These are phyloP conservation scores for Julus scandinavius DNA, from an alignment of 2,888 invertebrate species.

Conservation along the genomic window DNA sequence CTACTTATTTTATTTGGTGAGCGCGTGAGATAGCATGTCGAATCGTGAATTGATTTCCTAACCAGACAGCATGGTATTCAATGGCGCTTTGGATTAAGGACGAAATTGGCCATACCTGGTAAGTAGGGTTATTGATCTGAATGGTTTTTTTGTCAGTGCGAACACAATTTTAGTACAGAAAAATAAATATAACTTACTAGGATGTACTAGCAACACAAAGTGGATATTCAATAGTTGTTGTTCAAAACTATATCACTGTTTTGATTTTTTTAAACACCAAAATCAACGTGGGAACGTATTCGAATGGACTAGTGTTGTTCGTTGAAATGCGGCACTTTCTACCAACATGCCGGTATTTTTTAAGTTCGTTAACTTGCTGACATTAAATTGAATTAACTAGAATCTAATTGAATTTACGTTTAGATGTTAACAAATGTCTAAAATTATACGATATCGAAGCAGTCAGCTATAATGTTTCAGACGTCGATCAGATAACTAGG, in stretches of 20 bases:
- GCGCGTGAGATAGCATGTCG: background rate
- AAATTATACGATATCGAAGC: background rate
- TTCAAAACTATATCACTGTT: background rate
- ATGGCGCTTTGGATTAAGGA: slow-evolving; percentile 29
- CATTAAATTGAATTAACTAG: background rate
- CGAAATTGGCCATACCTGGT: background rate
- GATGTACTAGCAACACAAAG: background rate
- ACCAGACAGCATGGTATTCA: background rate
- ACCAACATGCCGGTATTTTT: background rate
- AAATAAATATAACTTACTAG: background rate
- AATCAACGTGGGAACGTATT: background rate
- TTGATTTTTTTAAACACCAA: background rate
- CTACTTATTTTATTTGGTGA: background rate
- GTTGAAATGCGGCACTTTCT: background rate
- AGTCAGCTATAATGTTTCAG: background rate
- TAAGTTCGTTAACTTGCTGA: background rate
- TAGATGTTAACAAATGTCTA: background rate
- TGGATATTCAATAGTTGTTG: background rate
- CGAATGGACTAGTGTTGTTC: background rate
- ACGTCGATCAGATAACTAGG: background rate
- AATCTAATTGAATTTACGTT: background rate
- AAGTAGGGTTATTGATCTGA: slow-evolving; percentile 13
- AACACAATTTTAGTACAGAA: background rate
- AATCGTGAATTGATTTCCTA: background rate
- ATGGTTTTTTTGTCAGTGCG: background rate